These are phyloP conservation scores for Diaperis boleti DNA, from an alignment of 2,888 invertebrate species.

Conservation along the genomic window DNA sequence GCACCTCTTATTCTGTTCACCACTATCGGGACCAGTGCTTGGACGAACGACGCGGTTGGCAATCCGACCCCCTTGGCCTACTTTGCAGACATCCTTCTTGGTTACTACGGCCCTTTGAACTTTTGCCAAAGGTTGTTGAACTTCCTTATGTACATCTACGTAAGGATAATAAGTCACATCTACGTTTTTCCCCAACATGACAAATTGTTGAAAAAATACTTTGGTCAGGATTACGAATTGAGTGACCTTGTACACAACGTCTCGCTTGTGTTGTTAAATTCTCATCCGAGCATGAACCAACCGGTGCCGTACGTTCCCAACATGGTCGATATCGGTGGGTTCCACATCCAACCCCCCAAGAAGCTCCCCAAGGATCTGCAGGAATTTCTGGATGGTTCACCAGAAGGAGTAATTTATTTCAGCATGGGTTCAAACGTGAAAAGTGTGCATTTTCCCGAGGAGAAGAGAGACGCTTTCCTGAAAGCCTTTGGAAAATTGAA, in stretches of 20 bases:
- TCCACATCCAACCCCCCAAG: conserved; percentile 62
- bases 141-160: conserved; percentile 46
- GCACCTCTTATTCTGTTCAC: conserved; percentile 61
- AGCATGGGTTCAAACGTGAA: conserved; percentile 73
- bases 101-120: conserved; percentile 63
- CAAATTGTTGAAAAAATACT: conserved; percentile 49
- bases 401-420: conserved; percentile 70
- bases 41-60: conserved; percentile 67
- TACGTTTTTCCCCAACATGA: conserved; percentile 47
- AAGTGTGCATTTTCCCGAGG: conserved; percentile 69
- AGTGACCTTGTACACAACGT: conserved; percentile 52
- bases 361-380: conserved; percentile 65
- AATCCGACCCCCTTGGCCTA: conserved; percentile 67
- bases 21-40: conserved; percentile 65
- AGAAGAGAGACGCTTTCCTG: conserved; percentile 68
- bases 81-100: conserved; percentile 65
- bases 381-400: conserved; percentile 67
- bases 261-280: conserved; percentile 56
- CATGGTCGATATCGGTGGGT: conserved; percentile 70
- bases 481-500: conserved; percentile 71
- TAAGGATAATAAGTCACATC: neutral
- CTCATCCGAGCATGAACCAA: conserved; percentile 68
- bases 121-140: conserved; percentile 70
- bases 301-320: conserved; percentile 69
- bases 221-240: conserved; percentile 51